Evolutionary conservation across 2,888 invertebrate genomes (phyloP), one percentile per base, ranked within the genome.

Genomic region (Apodemia mormo): DNA sequence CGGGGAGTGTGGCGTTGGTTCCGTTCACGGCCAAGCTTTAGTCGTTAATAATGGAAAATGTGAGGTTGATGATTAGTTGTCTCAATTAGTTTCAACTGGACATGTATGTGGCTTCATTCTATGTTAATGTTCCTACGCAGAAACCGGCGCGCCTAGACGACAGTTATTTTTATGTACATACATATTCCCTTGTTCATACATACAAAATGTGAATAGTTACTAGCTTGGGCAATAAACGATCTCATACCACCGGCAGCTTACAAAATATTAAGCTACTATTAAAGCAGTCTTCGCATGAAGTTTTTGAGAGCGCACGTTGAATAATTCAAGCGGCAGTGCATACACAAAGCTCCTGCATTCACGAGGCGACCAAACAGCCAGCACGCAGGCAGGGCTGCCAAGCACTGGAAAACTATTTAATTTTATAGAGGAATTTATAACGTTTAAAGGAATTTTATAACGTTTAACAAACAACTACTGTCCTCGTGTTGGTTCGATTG

Each of bases 221-320:
- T 22, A 64, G 33, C n/a, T 33, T 33, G 37, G 30, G 30, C 61
- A 64, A 33, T 64, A 33, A 64, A 64, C 61, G 61, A 37, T 64
- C 30, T 14, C n/a, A 64, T 33, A 61, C 52, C 52, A 54, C 52
- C 52, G 22, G 33, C 30, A 33, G 61, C 61, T 54, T 33, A 61
- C 61, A 61, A 33, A 61, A 61, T 33, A 61, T 61, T 61, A 61
- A 61, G 61, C 61, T 61, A 61, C 61, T 61, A 33, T 64, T 64
- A 64, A 64, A 64, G 61, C 33, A 71, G 65, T 69, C 65, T 40
- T 71, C 64, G 37, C 43, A 58, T 65, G 43, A 43, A 65, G 71
- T 71, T 71, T 69, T 71, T 71, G 70, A 71, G 68, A 65, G 65
- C 65, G 56, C 61, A 64, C 65, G 64, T 71, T 71, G 67, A 71